phyloP scores from a whole-genome alignment of 1,140 invertebrate species.

The Penaeus indicus region DNA sequence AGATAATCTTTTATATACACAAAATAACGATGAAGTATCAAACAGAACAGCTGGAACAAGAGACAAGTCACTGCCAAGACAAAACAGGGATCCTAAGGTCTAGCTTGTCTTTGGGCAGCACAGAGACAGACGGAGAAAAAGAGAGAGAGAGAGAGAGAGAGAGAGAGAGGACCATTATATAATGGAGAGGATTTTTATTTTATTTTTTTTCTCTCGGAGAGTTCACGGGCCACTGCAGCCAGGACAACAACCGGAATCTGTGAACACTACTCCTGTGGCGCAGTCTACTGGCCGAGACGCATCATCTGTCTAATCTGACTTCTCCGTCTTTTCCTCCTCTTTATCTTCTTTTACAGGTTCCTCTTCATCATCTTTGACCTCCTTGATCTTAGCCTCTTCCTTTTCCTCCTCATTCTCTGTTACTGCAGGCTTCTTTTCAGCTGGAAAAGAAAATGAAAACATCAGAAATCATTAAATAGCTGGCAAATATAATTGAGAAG shows the following conservation, averaged over 20 bases:
- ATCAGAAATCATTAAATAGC: not conserved
- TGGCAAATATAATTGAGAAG: not conserved
- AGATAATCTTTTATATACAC: constrained; percentile 55
- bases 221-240: not conserved
- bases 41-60: constrained; percentile 21
- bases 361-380: constrained; percentile 26
- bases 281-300: constrained; percentile 3
- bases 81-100: not conserved
- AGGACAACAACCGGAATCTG: constrained; percentile 1
- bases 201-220: not conserved
- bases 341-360: not conserved
- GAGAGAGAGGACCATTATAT: no score
- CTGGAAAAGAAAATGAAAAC: constrained; percentile 3
- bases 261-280: constrained; percentile 22
- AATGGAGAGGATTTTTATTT: no score
- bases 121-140: not conserved
- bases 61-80: not conserved
- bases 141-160: no score
- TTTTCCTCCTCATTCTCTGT: constrained; percentile 30
- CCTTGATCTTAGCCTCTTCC: constrained; percentile 25
- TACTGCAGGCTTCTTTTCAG: constrained; percentile 35
- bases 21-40: constrained; percentile 37
- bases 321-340: not conserved
- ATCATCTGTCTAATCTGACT: constrained; percentile 27
- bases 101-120: constrained; percentile 6